Conservation (phyloP, 2,113 vertebrate species). For the Poecilia latipinna region DNA sequence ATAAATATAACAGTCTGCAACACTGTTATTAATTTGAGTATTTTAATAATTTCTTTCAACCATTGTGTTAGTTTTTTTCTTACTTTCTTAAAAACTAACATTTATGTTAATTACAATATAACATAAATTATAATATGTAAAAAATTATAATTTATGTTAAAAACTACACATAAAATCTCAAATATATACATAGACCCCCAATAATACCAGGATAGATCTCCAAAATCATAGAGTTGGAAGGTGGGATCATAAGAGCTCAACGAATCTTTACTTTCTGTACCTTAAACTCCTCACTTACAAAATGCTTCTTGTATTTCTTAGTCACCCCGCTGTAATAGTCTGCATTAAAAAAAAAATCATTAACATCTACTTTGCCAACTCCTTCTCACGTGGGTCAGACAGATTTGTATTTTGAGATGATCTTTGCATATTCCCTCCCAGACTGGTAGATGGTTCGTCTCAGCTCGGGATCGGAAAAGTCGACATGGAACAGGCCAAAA, state of each 20-base stretch:
- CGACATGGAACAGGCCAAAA: constrained; percentile 86
- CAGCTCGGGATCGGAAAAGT: constrained; percentile 74
- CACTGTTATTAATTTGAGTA: no score
- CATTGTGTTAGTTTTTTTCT: neutral
- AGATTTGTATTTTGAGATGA: constrained; percentile 74
- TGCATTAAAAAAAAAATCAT: neutral
- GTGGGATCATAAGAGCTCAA: neutral
- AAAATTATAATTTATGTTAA: neutral
- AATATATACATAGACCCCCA: neutral
- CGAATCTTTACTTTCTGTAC: neutral
- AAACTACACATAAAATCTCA: neutral
- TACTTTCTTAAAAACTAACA: no score
- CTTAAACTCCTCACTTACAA: neutral
- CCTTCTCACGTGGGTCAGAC: neutral
- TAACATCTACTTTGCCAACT: neutral
- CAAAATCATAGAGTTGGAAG: neutral
- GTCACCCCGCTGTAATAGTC: neutral
- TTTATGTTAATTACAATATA: no score
- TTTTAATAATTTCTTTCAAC: neutral
- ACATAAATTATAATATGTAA: no score
- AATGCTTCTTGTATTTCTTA: neutral
- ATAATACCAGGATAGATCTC: neutral
- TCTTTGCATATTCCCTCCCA: constrained; percentile 79
- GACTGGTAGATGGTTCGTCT: constrained; percentile 78
- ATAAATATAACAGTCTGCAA: no score